Percentiles rank a stretch among this genome's conserved stretches.
Evolutionary conservation across 30 jellyfish, hydroid and myxozoan species (phyloP).

Genomic region (Nemopilema nomurai): DNA sequence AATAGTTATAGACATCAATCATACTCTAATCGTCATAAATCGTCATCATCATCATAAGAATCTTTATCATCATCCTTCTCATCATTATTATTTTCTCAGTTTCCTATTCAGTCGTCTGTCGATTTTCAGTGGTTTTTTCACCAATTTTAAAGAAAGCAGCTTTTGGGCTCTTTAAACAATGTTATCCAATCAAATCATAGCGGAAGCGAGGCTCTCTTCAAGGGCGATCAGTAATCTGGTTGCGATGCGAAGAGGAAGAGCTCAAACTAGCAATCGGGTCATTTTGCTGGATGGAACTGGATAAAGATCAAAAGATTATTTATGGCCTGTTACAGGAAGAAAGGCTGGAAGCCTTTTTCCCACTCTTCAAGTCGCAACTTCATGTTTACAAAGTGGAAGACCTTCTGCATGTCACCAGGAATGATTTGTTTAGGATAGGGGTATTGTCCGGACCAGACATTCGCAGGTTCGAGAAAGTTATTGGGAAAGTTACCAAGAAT

Average conservation of each 20-base stretch:
- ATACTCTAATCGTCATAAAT: no score
- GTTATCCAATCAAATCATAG: no score
- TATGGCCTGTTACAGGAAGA: slow-evolving; percentile 58
- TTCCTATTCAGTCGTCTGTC: no score
- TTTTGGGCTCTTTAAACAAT: no score
- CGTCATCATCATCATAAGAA: no score
- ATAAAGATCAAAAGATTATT: slow-evolving; percentile 43
- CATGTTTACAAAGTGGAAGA: slow-evolving; percentile 73
- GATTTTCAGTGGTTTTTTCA: no score
- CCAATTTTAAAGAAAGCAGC: no score
- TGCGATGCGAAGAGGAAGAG: not conserved
- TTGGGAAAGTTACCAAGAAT: slow-evolving; percentile 63
- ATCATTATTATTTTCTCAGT: no score
- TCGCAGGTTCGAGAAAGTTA: slow-evolving; percentile 65
- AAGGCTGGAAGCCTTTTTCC: slow-evolving; percentile 68
- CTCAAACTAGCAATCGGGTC: not conserved
- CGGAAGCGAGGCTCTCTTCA: not conserved
- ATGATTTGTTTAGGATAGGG: slow-evolving; percentile 76
- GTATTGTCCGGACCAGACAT: slow-evolving; percentile 81
- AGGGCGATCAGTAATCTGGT: not conserved
- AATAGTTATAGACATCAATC: no score
- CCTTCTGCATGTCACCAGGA: slow-evolving; percentile 61
- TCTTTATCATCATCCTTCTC: no score
- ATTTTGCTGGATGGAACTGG: slow-evolving; percentile 42
- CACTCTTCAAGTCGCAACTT: slow-evolving; percentile 51